These are phyloP conservation scores for Eristalinus sepulchralis DNA, from an alignment of 2,888 invertebrate genomes.

Conservation along the genomic window DNA sequence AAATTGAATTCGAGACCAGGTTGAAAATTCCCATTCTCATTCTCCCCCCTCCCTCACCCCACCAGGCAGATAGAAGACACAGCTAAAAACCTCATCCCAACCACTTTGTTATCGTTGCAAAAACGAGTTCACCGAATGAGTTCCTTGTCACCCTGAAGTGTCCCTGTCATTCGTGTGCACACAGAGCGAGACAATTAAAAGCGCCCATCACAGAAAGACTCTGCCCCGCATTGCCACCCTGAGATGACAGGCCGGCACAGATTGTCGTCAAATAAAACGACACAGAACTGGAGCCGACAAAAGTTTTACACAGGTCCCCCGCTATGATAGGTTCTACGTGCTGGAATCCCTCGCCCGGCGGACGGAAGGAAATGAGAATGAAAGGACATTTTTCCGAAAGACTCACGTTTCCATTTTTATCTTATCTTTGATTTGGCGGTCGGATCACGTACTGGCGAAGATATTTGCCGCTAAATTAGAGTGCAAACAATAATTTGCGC, in stretches of 20 bases:
- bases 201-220: slow-evolving; percentile 17
- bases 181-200: slow-evolving; percentile 40
- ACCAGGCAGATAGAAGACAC: background rate
- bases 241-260: background rate
- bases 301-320: background rate
- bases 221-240: background rate
- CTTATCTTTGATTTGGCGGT: slow-evolving; percentile 37
- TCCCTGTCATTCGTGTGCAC: slow-evolving; percentile 15
- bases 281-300: background rate
- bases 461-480: slow-evolving; percentile 44
- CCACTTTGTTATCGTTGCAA: background rate
- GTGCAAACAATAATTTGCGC: slow-evolving; percentile 35
- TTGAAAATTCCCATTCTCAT: background rate
- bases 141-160: background rate
- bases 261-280: background rate
- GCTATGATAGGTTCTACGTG: background rate
- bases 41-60: too few relatives aligned
- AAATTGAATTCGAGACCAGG: background rate
- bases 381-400: background rate
- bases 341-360: background rate
- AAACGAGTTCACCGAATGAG: background rate
- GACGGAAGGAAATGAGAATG: background rate
- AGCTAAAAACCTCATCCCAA: background rate
- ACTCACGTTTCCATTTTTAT: background rate
- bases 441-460: slow-evolving; percentile 37